These are phyloP conservation scores for Catostomus latipinnis DNA, from an alignment of 2,797 vertebrate species.

Conservation along the genomic window DNA sequence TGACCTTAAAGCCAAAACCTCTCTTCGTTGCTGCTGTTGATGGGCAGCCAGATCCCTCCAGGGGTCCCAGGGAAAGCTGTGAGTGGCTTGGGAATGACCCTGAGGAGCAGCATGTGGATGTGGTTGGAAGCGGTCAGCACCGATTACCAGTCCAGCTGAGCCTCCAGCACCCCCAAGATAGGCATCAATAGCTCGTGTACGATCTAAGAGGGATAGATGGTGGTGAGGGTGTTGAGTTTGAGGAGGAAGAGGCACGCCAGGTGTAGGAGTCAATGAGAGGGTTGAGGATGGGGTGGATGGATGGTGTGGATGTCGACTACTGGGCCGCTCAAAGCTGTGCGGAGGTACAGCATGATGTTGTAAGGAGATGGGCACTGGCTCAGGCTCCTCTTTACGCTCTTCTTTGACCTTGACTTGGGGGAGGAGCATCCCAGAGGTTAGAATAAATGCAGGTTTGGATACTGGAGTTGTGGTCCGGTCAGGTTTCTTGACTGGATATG, in stretches of 20 bases:
- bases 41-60: conserved; percentile 83
- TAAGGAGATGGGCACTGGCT: conserved; percentile 77
- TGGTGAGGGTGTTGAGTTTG: conserved; percentile 72
- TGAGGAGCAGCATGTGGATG: conserved; percentile 71
- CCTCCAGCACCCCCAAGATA: conserved; percentile 72
- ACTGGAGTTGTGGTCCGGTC: conserved; percentile 76
- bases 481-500: conserved; percentile 77
- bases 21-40: conserved; percentile 77
- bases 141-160: conserved; percentile 71
- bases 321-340: conserved; percentile 77
- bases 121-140: conserved; percentile 74
- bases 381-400: conserved; percentile 87
- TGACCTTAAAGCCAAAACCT: conserved; percentile 77
- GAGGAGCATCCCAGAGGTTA: conserved; percentile 58
- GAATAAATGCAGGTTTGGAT: conserved; percentile 69
- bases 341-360: conserved; percentile 61
- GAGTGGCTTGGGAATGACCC: conserved; percentile 75
- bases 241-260: conserved; percentile 72
- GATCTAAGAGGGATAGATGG: conserved; percentile 77
- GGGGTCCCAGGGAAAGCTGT: conserved; percentile 80
- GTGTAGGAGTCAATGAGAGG: conserved; percentile 78
- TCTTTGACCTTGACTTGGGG: conserved; percentile 88
- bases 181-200: conserved; percentile 76
- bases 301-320: conserved; percentile 77
- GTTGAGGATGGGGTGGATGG: conserved; percentile 80